These are phyloP conservation scores for Oreohelix idahoensis DNA, from an alignment of 1,140 invertebrate genomes.

Conservation along the genomic window DNA sequence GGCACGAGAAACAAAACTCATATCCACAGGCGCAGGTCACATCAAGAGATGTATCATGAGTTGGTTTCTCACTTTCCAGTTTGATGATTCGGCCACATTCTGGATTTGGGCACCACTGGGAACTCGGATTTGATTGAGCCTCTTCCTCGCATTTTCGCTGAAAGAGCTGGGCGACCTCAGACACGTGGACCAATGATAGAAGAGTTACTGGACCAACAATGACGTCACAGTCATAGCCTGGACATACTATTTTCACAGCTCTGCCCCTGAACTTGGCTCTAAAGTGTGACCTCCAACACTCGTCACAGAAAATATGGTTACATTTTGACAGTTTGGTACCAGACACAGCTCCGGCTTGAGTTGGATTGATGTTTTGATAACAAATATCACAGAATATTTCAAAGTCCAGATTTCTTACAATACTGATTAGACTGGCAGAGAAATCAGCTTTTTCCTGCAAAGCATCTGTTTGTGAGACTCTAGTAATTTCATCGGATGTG, in stretches of 20 bases:
- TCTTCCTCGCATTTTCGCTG: slow-evolving; percentile 38
- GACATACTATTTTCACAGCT: slow-evolving; percentile 42
- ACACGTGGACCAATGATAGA: slow-evolving; percentile 49
- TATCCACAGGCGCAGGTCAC: slow-evolving; percentile 51
- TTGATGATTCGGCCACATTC: slow-evolving; percentile 53
- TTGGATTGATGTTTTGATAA: slow-evolving; percentile 45
- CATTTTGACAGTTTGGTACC: slow-evolving; percentile 52
- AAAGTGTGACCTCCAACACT: slow-evolving; percentile 56
- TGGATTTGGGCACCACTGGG: slow-evolving; percentile 59
- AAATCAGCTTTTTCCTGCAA: slow-evolving; percentile 1
- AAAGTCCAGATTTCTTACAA: not conserved
- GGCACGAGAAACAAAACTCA: slow-evolving; percentile 54
- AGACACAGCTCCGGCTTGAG: slow-evolving; percentile 2
- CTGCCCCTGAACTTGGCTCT: slow-evolving; percentile 24
- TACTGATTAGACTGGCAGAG: not conserved
- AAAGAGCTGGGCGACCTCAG: slow-evolving; percentile 40
- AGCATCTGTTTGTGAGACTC: not conserved
- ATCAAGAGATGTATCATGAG: not conserved
- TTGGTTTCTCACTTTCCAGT: not conserved
- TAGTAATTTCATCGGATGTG: not conserved
- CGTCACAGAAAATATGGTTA: slow-evolving; percentile 59
- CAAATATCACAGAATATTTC: slow-evolving; percentile 46
- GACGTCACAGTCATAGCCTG: slow-evolving; percentile 53
- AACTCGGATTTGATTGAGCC: slow-evolving; percentile 25
- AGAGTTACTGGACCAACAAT: slow-evolving; percentile 45